Conservation (phyloP, 2,113 vertebrate species). For the Seriola rivoliana region DNA sequence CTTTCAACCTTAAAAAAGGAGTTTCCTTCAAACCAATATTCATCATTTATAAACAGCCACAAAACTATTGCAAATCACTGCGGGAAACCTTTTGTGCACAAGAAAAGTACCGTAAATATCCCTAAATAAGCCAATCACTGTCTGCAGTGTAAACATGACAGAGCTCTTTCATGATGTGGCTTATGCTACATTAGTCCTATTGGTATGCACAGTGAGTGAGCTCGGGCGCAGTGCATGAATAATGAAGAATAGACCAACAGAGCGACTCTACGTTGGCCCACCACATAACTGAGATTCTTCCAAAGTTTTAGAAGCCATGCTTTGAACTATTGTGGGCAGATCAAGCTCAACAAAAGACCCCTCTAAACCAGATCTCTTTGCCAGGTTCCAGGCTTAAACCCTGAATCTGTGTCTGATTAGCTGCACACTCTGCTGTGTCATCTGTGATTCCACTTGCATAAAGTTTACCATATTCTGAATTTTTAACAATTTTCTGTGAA, state of each 20-base stretch:
- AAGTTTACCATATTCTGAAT: conserved; percentile 20
- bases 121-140: neutral
- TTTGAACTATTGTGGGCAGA: conserved; percentile 57
- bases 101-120: conserved; percentile 5
- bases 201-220: conserved; percentile 67
- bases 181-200: conserved; percentile 58
- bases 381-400: conserved; percentile 59
- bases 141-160: neutral
- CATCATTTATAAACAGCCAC: neutral
- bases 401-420: conserved; percentile 40
- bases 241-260: conserved; percentile 58
- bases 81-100: neutral
- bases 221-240: conserved; percentile 48
- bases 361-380: conserved; percentile 49
- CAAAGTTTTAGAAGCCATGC: conserved; percentile 58
- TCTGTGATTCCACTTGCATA: conserved; percentile 24
- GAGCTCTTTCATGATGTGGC: conserved; percentile 40
- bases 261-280: conserved; percentile 38
- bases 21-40: neutral
- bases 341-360: conserved; percentile 68
- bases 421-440: conserved; percentile 61
- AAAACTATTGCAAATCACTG: neutral
- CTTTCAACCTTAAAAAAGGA: conserved; percentile 34
- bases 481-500: neutral
- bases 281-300: conserved; percentile 66